Base-by-base conservation (phyloP, 2,888 invertebrate genomes). In the Acanthopleura granulata region DNA sequence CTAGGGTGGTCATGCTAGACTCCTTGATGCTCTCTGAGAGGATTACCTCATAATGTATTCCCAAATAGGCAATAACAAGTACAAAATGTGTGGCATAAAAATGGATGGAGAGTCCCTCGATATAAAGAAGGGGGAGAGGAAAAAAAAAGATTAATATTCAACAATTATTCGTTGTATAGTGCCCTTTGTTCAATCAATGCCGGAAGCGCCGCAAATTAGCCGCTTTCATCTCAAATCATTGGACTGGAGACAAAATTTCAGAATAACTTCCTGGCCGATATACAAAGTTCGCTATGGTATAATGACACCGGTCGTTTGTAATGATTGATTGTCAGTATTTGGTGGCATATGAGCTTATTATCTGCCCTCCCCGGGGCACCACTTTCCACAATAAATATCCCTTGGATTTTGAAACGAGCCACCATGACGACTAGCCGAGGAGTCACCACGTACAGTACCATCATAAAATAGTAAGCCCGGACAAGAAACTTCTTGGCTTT, bases 281-380 rank as follows among this genome's bases (percentile, higher is more conserved):
- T 57, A n/a, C 57, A 57, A 57, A 1, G n/a, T 57, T 57, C 57
- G 18, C 57, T 12, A 22, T 4, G 57, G n/a, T 57, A 18, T 57
- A n/a, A 57, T 57, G 22, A 57, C 22, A n/a, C 57, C 22, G 3
- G 22, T 57, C 57, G 57, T 18, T 18, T 57, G 18, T 57, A 57
- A 57, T 57, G 57, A 57, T 57, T 57, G 18, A 57, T 57, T 57
- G 57, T 57, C 22, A 57, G 57, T 12, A 22, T 57, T 57, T n/a
- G 57, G 18, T 57, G 57, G 57, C 57, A 57, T 57, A 57, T 57
- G 57, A 57, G 22, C n/a, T 22, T 57, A 57, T 57, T 57, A 57
- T 57, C 57, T n/a, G 6, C n/a, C 3, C 6, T 57, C 57, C 57
- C 57, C 6, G 57, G n/a, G 57, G 57, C 57, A n/a, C 57, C 57